Conservation (phyloP, 2,888 invertebrate species). For the Calameuta idolon region DNA sequence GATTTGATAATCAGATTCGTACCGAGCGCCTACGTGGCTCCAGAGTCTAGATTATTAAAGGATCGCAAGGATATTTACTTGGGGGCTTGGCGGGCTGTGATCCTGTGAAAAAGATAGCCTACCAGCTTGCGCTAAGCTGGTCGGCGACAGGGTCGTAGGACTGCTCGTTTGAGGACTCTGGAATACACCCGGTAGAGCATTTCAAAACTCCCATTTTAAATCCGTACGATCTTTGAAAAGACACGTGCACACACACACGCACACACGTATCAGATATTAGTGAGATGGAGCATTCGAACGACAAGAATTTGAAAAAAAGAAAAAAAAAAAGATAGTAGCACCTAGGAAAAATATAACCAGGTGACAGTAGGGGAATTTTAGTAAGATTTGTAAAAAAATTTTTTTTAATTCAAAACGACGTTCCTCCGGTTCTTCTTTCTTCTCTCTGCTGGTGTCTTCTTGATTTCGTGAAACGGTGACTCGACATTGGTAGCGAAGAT, state of each 20-base stretch:
- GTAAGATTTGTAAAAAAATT: too few species aligned
- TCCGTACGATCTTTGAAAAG: too few species aligned
- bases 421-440: too few species aligned
- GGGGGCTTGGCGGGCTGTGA: conserved; percentile 63
- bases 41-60: conserved; percentile 29
- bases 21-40: background rate
- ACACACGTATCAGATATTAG: conserved; percentile 8
- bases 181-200: conserved; percentile 58
- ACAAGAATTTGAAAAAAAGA: background rate
- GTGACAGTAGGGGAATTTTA: too few species aligned
- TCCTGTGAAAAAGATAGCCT: conserved; percentile 66
- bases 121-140: conserved; percentile 71
- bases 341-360: too few species aligned
- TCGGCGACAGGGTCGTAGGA: conserved; percentile 79
- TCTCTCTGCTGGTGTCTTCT: too few species aligned
- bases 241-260: too few species aligned
- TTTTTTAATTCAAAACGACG: too few species aligned
- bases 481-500: too few species aligned
- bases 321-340: background rate
- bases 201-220: conserved; percentile 30
- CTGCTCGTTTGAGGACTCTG: conserved; percentile 79
- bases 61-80: conserved; percentile 64
- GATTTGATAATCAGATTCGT: background rate
- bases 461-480: too few species aligned
- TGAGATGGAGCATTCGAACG: too few species aligned